Percentiles rank a stretch among this genome's conserved stretches.
Conservation (phyloP, 2,113 vertebrate genomes). For the Dissostichus mawsoni region DNA sequence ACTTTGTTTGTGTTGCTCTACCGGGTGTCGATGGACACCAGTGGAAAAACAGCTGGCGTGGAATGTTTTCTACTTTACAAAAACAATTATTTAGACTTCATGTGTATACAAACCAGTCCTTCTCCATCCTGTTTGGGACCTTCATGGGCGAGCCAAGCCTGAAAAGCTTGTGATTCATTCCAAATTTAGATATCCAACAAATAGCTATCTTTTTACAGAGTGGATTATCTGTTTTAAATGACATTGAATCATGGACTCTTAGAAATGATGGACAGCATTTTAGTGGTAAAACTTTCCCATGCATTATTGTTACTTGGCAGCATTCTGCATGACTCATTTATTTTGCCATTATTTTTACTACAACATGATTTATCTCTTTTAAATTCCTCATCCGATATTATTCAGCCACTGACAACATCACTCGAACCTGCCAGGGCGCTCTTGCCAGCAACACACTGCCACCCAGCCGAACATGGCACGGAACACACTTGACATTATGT, state of each 20-base stretch:
- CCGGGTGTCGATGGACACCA: slow-evolving; percentile 27
- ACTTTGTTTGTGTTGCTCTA: slow-evolving; percentile 39
- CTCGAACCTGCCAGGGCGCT: background rate
- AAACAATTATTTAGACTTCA: slow-evolving; percentile 46
- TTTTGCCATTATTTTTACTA: slow-evolving; percentile 14
- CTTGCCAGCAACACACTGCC: slow-evolving; percentile 37
- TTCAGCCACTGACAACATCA: slow-evolving; percentile 16
- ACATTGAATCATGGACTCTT: slow-evolving; percentile 15
- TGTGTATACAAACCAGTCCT: slow-evolving; percentile 15
- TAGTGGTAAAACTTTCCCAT: slow-evolving; percentile 24
- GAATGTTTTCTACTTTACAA: background rate
- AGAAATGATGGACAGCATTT: slow-evolving; percentile 5
- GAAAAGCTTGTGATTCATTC: slow-evolving; percentile 12
- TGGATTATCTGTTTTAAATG: slow-evolving; percentile 14
- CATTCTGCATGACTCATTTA: background rate
- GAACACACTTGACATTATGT: slow-evolving; percentile 57
- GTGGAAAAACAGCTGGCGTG: slow-evolving; percentile 50
- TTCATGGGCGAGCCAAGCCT: background rate
- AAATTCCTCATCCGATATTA: slow-evolving; percentile 13
- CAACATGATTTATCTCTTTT: slow-evolving; percentile 18
- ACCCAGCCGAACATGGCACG: slow-evolving; percentile 34
- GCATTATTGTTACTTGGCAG: slow-evolving; percentile 18
- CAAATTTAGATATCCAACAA: slow-evolving; percentile 34
- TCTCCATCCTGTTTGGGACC: slow-evolving; percentile 41
- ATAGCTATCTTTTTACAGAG: slow-evolving; percentile 14